Evolutionary conservation across 2,888 invertebrate species (phyloP).

Genomic region (Sphaerophoria rueppellii): DNA sequence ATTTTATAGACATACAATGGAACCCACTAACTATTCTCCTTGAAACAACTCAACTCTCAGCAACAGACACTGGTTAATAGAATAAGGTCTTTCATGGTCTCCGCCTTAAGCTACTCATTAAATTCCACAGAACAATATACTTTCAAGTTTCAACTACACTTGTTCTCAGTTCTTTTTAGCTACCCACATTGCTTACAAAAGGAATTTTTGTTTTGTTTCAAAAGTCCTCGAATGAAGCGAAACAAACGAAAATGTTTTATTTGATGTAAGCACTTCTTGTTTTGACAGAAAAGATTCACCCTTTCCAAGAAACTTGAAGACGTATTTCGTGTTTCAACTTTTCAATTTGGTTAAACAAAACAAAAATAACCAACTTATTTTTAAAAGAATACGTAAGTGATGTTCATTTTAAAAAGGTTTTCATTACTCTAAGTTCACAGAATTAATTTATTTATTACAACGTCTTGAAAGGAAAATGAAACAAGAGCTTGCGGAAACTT

Average conservation of each 20-base stretch:
- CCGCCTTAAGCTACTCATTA: no score
- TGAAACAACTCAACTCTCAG: no score
- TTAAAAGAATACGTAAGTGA: background rate
- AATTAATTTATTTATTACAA: background rate
- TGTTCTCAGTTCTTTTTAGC: background rate
- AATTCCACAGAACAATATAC: background rate
- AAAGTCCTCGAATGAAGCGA: background rate
- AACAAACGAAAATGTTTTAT: background rate
- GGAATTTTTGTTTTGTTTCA: background rate
- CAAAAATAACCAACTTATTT: background rate
- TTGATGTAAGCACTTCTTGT: background rate
- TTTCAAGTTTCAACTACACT: background rate
- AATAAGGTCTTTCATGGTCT: no score
- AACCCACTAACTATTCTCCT: no score
- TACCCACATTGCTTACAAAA: background rate
- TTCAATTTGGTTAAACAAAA: background rate
- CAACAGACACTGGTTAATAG: no score
- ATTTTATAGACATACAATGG: no score
- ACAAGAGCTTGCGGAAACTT: background rate
- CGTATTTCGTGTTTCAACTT: background rate
- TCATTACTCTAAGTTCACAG: background rate
- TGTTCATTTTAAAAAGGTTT: background rate
- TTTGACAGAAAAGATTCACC: background rate
- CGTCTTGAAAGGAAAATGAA: background rate
- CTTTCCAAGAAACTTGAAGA: background rate